A percentile compares a stretch with the other conserved stretches of the same genome.
Conservation (phyloP, 2,888 invertebrate genomes). For the Macrosoma leucophasiata region DNA sequence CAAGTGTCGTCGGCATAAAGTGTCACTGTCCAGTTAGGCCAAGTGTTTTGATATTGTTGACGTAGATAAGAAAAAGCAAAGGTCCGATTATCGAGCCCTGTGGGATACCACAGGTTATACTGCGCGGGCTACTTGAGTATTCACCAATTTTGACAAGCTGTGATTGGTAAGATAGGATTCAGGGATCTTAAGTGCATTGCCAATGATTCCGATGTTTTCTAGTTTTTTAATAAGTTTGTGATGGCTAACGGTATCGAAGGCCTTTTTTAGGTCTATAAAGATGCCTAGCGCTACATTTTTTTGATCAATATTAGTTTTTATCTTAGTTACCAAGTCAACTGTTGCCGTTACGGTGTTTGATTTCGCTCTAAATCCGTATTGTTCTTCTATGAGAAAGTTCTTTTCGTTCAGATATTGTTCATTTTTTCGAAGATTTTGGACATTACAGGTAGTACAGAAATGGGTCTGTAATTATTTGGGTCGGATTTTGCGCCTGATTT, state of each 20-base stretch:
- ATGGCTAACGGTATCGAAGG: slow-evolving; percentile 4
- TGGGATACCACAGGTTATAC: too few relatives aligned
- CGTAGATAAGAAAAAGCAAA: slow-evolving; percentile 10
- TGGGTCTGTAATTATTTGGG: slow-evolving; percentile 14
- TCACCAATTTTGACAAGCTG: too few relatives aligned
- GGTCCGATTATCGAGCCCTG: slow-evolving; percentile 10
- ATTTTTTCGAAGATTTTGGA: slow-evolving; percentile 17
- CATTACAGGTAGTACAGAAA: slow-evolving; percentile 14
- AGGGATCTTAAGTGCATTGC: background rate
- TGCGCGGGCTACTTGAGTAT: too few relatives aligned
- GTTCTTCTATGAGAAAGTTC: slow-evolving; percentile 4
- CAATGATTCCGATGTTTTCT: background rate
- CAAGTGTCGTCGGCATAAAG: slow-evolving; percentile 12
- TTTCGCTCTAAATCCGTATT: slow-evolving; percentile 9
- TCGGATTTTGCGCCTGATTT: slow-evolving; percentile 13
- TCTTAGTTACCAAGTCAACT: slow-evolving; percentile 5
- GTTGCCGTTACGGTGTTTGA: slow-evolving; percentile 7
- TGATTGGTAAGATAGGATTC: too few relatives aligned
- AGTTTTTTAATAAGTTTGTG: background rate
- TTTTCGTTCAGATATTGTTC: slow-evolving; percentile 2
- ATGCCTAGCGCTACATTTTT: slow-evolving; percentile 6
- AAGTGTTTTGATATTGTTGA: slow-evolving; percentile 9
- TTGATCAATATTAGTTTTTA: slow-evolving; percentile 7
- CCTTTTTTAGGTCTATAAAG: slow-evolving; percentile 11
- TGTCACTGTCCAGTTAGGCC: slow-evolving; percentile 5